phyloP scores from a whole-genome alignment of 2,113 vertebrate genomes.

The Strix uralensis region DNA sequence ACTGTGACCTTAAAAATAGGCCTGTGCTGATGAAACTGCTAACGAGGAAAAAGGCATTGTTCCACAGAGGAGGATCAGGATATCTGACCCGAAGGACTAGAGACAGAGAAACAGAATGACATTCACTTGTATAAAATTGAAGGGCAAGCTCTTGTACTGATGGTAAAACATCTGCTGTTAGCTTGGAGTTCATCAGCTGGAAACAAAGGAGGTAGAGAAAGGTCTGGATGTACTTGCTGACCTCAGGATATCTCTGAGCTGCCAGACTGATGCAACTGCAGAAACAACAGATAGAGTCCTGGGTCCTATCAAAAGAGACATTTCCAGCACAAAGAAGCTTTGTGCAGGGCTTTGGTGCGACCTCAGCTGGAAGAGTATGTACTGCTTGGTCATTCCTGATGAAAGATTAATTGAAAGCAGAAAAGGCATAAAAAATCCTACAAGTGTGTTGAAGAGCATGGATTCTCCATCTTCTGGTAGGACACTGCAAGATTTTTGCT shows the following conservation, averaged over 20 bases:
- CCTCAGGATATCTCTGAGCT: conserved; percentile 12
- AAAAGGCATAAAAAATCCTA: not conserved
- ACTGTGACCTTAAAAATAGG: conserved; percentile 7
- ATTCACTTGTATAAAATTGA: not conserved
- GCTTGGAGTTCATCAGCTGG: conserved; percentile 31
- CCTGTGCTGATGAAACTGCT: not conserved
- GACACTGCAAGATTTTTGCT: not conserved
- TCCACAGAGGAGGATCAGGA: not conserved
- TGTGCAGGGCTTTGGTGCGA: not conserved
- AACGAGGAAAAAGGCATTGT: not conserved
- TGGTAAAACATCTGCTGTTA: conserved; percentile 52
- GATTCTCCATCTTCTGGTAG: not conserved
- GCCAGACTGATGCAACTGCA: conserved; percentile 39
- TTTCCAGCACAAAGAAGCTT: not conserved
- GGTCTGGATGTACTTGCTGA: conserved; percentile 50
- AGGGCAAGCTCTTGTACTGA: not conserved
- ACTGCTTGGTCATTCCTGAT: not conserved
- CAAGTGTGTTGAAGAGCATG: not conserved
- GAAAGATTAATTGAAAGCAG: conserved; percentile 45
- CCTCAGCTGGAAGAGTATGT: not conserved
- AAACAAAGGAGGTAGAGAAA: conserved; percentile 27
- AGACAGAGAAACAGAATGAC: conserved; percentile 33
- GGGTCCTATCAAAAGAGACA: conserved; percentile 42
- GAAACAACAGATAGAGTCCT: conserved; percentile 9
- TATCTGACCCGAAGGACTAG: conserved; percentile 1